A percentile compares a stretch with the other conserved stretches of the same genome.
These are phyloP conservation scores for Matsumyia berberina DNA, from an alignment of 2,888 invertebrate genomes.

Conservation along the genomic window DNA sequence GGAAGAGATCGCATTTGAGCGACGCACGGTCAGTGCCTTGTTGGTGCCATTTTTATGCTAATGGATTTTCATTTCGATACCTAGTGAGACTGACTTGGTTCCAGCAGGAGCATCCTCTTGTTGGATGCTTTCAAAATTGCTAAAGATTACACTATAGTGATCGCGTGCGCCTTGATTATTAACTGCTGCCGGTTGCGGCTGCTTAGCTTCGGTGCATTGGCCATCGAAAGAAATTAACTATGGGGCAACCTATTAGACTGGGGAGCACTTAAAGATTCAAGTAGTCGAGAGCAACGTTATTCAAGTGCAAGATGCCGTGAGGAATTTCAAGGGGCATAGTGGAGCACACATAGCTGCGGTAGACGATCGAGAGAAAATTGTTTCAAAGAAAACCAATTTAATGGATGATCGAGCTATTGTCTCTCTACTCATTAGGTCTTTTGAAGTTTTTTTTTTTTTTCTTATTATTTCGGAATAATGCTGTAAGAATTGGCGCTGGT, in stretches of 20 bases:
- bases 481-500: too few species aligned
- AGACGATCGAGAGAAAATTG: slow-evolving; percentile 5
- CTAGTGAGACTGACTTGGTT: neutral
- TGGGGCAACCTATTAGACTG: slow-evolving; percentile 24
- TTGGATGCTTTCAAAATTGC: slow-evolving; percentile 5
- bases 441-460: neutral
- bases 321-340: slow-evolving; percentile 15
- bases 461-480: too few species aligned
- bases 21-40: neutral
- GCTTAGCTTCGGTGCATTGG: slow-evolving; percentile 40
- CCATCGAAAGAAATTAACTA: slow-evolving; percentile 32
- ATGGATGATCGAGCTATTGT: slow-evolving; percentile 33
- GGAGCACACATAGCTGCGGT: neutral
- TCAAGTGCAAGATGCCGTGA: slow-evolving; percentile 9
- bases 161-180: slow-evolving; percentile 30
- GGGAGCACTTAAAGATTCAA: slow-evolving; percentile 25
- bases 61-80: slow-evolving; percentile 25
- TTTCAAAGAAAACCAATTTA: slow-evolving; percentile 41
- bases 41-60: slow-evolving; percentile 15
- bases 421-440: slow-evolving; percentile 26
- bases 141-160: slow-evolving; percentile 4
- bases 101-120: neutral
- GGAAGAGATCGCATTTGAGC: neutral
- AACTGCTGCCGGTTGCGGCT: slow-evolving; percentile 15
- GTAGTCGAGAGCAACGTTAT: slow-evolving; percentile 7